Evolutionary conservation across 2,113 vertebrate species (phyloP), one percentile per base, ranked within the genome.

Genomic region (Urocitellus parryii): DNA sequence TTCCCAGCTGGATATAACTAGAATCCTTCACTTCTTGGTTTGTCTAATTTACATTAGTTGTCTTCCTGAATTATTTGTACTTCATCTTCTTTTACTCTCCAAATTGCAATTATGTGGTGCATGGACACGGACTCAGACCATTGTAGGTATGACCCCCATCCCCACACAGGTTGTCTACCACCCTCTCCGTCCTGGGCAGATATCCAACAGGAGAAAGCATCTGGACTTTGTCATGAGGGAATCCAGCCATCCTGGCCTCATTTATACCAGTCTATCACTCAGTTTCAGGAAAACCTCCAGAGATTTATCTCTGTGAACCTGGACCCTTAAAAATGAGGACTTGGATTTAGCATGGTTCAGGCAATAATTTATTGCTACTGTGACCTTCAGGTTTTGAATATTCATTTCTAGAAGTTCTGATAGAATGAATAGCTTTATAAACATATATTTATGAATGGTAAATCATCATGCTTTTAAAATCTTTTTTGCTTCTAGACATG

Each of bases 351-450:
- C 42, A 25, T 34, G 29, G 29, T 67, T 86, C n/a, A 25, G 32
- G 32, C 68, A 61, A 5, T 77, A 48, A 9, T 95, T 90, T 79
- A 74, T 81, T 51, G 51, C 34, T 93, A 5, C 65, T 65, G 0
- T 94, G 86, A 77, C 61, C 79, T 96, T 94, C 27, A 86, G 20
- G 34, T 61, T 96, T 96, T 96, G 37, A 92, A 68, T 94, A 63
- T 81, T 86, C 56, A 67, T 92, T 92, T 70, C 42, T 96, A 72
- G 70, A 96, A 92, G n/a, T 34, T 65, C 51, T 81, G 76, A 77
- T 68, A 94, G 68, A 73, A 89, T 93, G 76, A 93, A 89, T 81
- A 82, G 58, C 29, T 85, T 63, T 80, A 11, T 77, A 61, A 70
- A 61, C 80, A 76, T 82, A 45, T 70, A 86, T 80, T 72, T 77